Conservation (phyloP, 2,797 vertebrate genomes). For the Pantherophis alleghaniensis region DNA sequence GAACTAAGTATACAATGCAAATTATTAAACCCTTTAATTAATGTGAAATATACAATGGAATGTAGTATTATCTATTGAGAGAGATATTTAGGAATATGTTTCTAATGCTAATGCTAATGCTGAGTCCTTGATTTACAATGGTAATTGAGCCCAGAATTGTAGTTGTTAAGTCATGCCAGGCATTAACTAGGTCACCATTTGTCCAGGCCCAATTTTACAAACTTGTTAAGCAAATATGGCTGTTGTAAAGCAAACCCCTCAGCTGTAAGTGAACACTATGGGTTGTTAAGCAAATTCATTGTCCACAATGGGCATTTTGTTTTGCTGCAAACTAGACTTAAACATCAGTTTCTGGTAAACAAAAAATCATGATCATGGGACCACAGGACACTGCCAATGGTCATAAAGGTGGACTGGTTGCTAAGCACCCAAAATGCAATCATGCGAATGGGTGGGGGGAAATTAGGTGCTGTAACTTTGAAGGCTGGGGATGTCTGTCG, state of each 20-base stretch:
- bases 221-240: not conserved
- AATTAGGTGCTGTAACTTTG: not conserved
- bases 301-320: not conserved
- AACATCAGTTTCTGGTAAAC: not conserved
- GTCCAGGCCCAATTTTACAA: not conserved
- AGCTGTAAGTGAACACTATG: not conserved
- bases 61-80: not conserved
- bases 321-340: not conserved
- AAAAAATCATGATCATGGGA: not conserved
- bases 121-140: not conserved
- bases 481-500: not conserved
- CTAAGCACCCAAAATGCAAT: not conserved
- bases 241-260: not conserved
- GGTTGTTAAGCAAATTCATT: not conserved
- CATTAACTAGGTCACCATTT: not conserved
- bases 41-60: not conserved
- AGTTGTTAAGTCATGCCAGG: not conserved
- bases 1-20: not conserved
- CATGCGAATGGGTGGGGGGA: not conserved
- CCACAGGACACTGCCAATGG: not conserved
- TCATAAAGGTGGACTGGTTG: not conserved
- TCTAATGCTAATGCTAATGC: not conserved
- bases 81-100: not conserved
- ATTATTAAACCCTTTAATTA: not conserved
- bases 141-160: not conserved